A percentile compares a stretch with the other conserved stretches of the same genome.
These are phyloP conservation scores for Lordiphosa clarofinis DNA, from an alignment of 1,140 invertebrate genomes.

Conservation along the genomic window DNA sequence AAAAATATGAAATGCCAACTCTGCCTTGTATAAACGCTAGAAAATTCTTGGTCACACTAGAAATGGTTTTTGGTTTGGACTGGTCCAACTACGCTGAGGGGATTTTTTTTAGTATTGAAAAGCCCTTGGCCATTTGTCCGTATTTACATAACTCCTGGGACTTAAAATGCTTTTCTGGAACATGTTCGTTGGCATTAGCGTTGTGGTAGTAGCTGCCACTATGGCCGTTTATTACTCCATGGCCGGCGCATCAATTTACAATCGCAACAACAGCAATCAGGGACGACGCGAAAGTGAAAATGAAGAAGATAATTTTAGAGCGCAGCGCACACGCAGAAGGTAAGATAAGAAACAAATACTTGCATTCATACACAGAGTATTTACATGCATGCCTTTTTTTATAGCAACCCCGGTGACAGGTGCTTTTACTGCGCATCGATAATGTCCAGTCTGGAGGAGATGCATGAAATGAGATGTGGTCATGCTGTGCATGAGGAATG, in stretches of 20 bases:
- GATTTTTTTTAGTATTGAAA: too few species aligned
- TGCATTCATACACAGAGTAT: too few species aligned
- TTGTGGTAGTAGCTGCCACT: conserved; percentile 20
- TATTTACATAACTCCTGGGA: too few species aligned
- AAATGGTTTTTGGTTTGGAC: too few species aligned
- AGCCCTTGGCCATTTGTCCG: too few species aligned
- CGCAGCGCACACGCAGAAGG: conserved; percentile 10
- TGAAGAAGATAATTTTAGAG: not conserved
- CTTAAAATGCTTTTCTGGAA: conserved; percentile 43
- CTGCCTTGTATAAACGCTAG: too few species aligned
- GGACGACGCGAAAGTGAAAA: not conserved
- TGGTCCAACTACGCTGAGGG: too few species aligned
- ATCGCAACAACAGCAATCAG: not conserved
- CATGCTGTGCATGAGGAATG: conserved; percentile 51
- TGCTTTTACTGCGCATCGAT: conserved; percentile 20
- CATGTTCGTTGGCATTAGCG: conserved; percentile 7
- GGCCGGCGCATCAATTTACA: not conserved
- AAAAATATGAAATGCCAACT: too few species aligned
- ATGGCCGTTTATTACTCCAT: conserved; percentile 19
- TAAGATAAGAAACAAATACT: not conserved
- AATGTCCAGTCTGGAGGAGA: conserved; percentile 2
- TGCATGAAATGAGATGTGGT: conserved; percentile 33
- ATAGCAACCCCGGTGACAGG: conserved; percentile 34
- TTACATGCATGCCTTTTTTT: not conserved
- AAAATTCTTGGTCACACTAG: too few species aligned